Evolutionary conservation across 1,140 invertebrate species (phyloP), one percentile per base, ranked within the genome.

Genomic region (Oreohelix idahoensis): DNA sequence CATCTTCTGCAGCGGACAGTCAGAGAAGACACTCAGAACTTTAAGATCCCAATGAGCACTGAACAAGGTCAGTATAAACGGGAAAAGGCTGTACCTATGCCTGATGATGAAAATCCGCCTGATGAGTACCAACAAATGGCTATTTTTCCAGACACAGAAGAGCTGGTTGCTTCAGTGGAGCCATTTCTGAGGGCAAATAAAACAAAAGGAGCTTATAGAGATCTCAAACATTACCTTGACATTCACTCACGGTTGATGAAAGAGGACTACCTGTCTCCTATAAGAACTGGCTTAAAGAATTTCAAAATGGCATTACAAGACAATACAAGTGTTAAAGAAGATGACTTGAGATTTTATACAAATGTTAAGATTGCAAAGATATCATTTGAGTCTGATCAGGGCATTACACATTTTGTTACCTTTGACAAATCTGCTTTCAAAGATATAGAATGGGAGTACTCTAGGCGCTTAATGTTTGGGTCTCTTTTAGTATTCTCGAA

Each of bases 161-260:
- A 82, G 45, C 32, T 82, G 20, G 0, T 32, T 4, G 20, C 15
- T n/a, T 38, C 39, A 35, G 49, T 39, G 1, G 80, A 51, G 11
- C 80, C 80, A 13, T 82, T 93, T 91, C 85, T 96, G 13, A 92
- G 94, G 10, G 92, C 93, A 26, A 96, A 95, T 89, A 94, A 95
- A 70, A 89, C 94, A 0, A 86, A 94, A 53, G 95, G 95, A 5
- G 88, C 91, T 0, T 96, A 96, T 90, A 85, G 91, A 17, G 91
- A 83, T 82, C 32, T 80, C 4, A 38, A 95, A 35, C 94, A 96
- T 86, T 97, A 97, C 89, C 90, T 97, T 17, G 95, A 96, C 87
- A 93, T 95, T 0, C 96, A 97, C 85, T 96, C 96, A 87, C 92
- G 95, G 26, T 91, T 97, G 2, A 90, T 97, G 35, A 91, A 95